Base-by-base conservation (phyloP, 2,113 vertebrate species). In the Antechinus stuartii region DNA sequence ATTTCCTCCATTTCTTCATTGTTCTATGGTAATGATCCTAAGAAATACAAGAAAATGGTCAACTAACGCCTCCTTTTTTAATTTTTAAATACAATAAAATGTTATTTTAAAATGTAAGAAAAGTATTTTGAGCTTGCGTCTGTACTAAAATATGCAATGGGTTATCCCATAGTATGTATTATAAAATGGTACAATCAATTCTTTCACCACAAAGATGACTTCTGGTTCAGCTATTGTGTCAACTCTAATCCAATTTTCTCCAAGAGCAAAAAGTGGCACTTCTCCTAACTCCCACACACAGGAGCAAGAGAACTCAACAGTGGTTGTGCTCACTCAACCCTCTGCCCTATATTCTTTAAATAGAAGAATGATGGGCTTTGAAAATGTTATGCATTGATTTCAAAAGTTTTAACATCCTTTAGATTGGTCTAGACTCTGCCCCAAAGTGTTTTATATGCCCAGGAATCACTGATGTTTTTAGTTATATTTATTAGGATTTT, bases 401-500 rank as follows among this genome's bases (percentile, higher is more conserved):
- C 35, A n/a, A 76, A 76, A 42, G 68, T 76, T 35, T 68, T n/a
- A 19, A 76, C 16, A 76, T 3, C 5, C 19, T 76, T 42, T 42
- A 7, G 35, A 76, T 90, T 91, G 27, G 2, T 26, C 54, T 24
- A 55, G 11, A 7, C n/a, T 46, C 14, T 35, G 90, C 26, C 16
- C 91, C 56, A 84, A 61, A 2, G 12, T 35, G 52, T n/a, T 30
- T 89, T 91, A 76, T n/a, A 92, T 52, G 91, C 54, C 22, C 61
- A 50, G 23, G 92, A 93, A 54, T 84, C 19, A 94, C 5, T 92
- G 90, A 14, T 23, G 91, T 25, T 25, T 96, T 91, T 90, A 61
- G 24, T 35, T 35, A 90, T n/a, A 54, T 30, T 93, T 26, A 10
- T 76, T 54, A 93, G 89, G 52, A 0, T 54, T 94, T 90, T 22